Evolutionary conservation across 2,797 vertebrate species (phyloP).

Genomic region (Caiman crocodilus): DNA sequence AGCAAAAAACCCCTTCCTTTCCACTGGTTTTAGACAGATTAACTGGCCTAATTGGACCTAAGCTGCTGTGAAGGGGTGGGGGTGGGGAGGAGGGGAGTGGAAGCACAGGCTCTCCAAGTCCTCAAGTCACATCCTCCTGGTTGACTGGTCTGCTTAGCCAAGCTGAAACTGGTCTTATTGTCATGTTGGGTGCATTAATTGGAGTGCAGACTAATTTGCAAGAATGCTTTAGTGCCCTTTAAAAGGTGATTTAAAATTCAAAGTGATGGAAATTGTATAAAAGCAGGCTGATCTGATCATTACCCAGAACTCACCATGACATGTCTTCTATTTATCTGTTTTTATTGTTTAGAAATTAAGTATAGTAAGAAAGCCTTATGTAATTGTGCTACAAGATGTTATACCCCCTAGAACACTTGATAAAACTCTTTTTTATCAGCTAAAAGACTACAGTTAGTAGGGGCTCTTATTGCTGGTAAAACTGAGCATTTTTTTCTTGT

Average conservation of each 20-base stretch:
- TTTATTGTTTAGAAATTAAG: constrained; percentile 82
- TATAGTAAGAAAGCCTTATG: constrained; percentile 80
- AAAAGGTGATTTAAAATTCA: constrained; percentile 98
- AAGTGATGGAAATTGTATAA: constrained; percentile 95
- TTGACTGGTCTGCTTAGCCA: constrained; percentile 93
- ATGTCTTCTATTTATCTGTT: constrained; percentile 79
- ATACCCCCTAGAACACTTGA: constrained; percentile 50
- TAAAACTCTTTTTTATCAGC: constrained; percentile 53
- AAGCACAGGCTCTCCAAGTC: constrained; percentile 82
- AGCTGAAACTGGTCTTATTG: constrained; percentile 93
- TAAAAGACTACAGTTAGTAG: not conserved
- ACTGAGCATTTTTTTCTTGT: not conserved
- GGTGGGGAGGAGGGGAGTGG: constrained; percentile 73
- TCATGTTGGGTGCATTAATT: constrained; percentile 97
- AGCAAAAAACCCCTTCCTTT: constrained; percentile 73
- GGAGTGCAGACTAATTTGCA: constrained; percentile 96
- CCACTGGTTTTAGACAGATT: constrained; percentile 81
- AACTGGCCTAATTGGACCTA: constrained; percentile 85
- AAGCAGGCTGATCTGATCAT: constrained; percentile 94
- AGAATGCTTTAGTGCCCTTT: constrained; percentile 96
- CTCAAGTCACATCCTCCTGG: constrained; percentile 91
- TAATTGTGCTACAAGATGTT: constrained; percentile 78
- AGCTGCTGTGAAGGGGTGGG: constrained; percentile 78
- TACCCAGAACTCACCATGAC: constrained; percentile 86
- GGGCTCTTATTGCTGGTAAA: not conserved